Evolutionary conservation across 2,113 vertebrate species (phyloP), one percentile per base, ranked within the genome.

Genomic region (Cephalopterus ornatus): DNA sequence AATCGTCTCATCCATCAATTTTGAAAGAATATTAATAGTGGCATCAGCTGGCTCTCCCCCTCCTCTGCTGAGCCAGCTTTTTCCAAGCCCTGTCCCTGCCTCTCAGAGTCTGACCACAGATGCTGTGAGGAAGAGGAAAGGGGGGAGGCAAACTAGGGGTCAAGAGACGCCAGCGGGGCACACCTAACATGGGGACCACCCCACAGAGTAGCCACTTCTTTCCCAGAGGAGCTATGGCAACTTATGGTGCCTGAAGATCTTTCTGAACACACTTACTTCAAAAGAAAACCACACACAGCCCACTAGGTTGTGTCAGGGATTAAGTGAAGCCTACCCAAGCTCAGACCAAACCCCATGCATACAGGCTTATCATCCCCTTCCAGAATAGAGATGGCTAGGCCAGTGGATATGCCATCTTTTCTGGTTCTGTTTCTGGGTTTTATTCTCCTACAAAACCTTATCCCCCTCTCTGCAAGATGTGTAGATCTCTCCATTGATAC

Each of bases 11-110:
- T 95, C 95, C 87, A 96, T 97, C 95, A 97, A 15, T 94, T 97
- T 70, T 90, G 92, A 95, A 97, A 94, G 96, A 96, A 78, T 94
- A 96, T 96, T 96, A 97, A 97, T 93, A 95, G 85, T 90, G 92
- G 95, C 96, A 96, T 94, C 87, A 93, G 93, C 88, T 96, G 94
- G 90, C 93, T 91, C 87, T 80, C 93, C 71, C 70, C 68, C 75
- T 90, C 85, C 82, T 93, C 59, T 93, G 94, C 94, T 96, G 93
- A 97, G 86, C 68, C 92, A 96, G 96, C 92, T 93, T 92, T 96
- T 88, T 79, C 18, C 1, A 72, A 82, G 62, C 74, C 68, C 73
- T 91, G 76, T 85, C 76, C 78, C 81, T 85, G 73, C 59, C 75
- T 71, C 89, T 86, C 58, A 68, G 63, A 62, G 76, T 73, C 68